Conservation (phyloP, 2,113 vertebrate species). For the Pithys albifrons region DNA sequence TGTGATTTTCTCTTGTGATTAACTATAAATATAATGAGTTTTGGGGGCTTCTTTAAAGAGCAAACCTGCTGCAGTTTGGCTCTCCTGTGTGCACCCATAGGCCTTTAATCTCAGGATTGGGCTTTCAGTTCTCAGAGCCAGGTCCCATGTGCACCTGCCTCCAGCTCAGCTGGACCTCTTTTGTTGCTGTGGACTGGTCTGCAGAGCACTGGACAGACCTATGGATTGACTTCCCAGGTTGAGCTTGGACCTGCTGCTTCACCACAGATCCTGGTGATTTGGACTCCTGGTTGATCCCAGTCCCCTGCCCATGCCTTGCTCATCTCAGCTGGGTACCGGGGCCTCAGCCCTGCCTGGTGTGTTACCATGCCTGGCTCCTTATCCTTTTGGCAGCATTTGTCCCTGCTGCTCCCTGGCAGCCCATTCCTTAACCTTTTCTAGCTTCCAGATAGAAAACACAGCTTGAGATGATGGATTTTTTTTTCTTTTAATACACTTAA, state of each 20-base stretch:
- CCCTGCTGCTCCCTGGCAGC: background rate
- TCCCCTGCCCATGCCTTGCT: background rate
- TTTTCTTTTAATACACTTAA: background rate
- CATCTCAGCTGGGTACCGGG: background rate
- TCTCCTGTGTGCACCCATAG: background rate
- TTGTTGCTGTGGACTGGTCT: background rate
- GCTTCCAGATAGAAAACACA: constrained; percentile 27
- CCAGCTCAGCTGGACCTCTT: background rate
- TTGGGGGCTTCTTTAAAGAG: background rate
- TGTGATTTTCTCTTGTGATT: background rate
- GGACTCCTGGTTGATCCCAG: background rate
- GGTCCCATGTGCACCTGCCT: background rate
- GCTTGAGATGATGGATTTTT: background rate
- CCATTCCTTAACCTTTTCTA: background rate
- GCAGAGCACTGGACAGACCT: background rate
- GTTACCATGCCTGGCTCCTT: background rate
- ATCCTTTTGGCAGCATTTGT: background rate
- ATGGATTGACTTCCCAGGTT: background rate
- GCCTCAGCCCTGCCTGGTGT: background rate
- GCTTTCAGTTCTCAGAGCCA: background rate
- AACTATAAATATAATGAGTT: background rate
- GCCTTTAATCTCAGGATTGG: background rate
- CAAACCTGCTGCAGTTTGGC: background rate
- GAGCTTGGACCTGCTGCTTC: background rate
- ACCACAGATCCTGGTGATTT: background rate